Evolutionary conservation across 2,888 invertebrate species (phyloP).

Genomic region (Oxyteleia sp.): DNA sequence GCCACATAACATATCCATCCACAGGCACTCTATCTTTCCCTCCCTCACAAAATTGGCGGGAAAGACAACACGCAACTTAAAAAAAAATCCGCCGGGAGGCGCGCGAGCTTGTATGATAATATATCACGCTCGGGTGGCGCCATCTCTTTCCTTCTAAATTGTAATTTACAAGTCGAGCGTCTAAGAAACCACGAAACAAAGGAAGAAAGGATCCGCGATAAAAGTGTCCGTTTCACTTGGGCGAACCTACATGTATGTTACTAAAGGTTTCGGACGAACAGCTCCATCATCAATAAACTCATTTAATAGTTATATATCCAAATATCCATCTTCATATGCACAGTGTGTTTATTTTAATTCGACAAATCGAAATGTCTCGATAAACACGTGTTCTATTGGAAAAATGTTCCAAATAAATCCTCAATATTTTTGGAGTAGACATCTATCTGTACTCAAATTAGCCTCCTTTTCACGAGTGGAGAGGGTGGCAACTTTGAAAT

Average conservation of each 20-base stretch:
- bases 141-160: not conserved
- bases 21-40: too few species aligned
- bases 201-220: slow-evolving; percentile 4
- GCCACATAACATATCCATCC: not conserved
- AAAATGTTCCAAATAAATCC: too few species aligned
- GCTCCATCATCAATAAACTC: not conserved
- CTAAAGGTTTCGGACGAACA: slow-evolving; percentile 18
- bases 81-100: slow-evolving; percentile 18
- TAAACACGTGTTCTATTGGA: too few species aligned
- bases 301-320: too few species aligned
- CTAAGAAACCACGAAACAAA: not conserved
- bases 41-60: slow-evolving; percentile 28
- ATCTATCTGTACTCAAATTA: too few species aligned
- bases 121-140: slow-evolving; percentile 29
- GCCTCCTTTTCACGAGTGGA: too few species aligned
- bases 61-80: slow-evolving; percentile 19
- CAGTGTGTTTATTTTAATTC: too few species aligned
- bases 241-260: slow-evolving; percentile 5
- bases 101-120: slow-evolving; percentile 27
- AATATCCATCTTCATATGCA: too few species aligned
- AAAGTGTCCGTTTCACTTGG: slow-evolving; percentile 10
- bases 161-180: not conserved
- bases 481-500: too few species aligned
- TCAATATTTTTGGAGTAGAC: too few species aligned
- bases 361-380: too few species aligned